Base-by-base conservation (phyloP, 1,140 invertebrate genomes). In the Ooceraea biroi region DNA sequence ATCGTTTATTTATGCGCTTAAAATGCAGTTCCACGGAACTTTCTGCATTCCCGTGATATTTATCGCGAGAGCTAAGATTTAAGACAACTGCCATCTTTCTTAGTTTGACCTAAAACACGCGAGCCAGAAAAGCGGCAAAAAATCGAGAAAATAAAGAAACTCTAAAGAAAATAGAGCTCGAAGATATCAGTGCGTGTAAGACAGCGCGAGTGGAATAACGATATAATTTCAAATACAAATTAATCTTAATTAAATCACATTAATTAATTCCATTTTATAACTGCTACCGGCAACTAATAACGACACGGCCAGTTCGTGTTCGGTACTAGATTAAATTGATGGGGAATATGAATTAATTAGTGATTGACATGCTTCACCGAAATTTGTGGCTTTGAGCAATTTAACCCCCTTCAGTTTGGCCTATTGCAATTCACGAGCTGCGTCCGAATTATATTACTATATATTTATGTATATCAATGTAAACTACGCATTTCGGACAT, bases 311-410 rank as follows among this genome's bases (percentile, higher is more conserved):
- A 41, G 11, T 27, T n/a, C n/a, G 60, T 27, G 19, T 69, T 55
- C 27, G 27, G 36, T 36, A 69, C 68, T 55, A 78, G 63, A 69
- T 22, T 57, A 52, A 52, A 68, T 41, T 78, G 52, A 78, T 69
- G 46, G 63, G 22, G 22, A 57, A 69, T 69, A 69, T 30, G 22
- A 69, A 48, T 78, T 78, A 78, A 78, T 69, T 78, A 68, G 61
- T 57, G 76, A 78, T 69, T 78, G 63, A 78, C 50, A 69, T 68
- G 30, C 48, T 41, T 78, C 74, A 41, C 63, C 68, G 68, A 66
- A 78, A 78, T 78, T 69, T 69, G 65, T 78, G 17, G 76, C 76
- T 69, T 69, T 30, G 17, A 69, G 76, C 50, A 12, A 69, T 78
- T 78, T 44, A 66, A 27, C 17, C 36, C n/a, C 76, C 44, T 55